Percentiles rank a stretch among this genome's conserved stretches.
Conservation (phyloP, 2,797 vertebrate genomes). For the Echeneis naucrates region DNA sequence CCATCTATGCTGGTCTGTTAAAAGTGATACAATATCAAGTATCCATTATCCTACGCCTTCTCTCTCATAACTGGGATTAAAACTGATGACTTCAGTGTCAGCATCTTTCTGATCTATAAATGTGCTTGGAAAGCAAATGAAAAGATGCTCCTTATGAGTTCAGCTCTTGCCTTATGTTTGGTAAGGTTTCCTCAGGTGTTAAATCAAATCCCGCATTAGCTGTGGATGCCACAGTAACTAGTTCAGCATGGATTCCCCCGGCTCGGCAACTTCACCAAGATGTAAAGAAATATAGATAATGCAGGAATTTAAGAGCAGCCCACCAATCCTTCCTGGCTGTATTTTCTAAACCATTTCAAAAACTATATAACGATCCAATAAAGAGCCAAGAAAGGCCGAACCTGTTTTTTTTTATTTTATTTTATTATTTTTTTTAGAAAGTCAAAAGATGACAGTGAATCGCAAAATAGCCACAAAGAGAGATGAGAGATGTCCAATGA, state of each 20-base stretch:
- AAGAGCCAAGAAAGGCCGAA: too few species aligned
- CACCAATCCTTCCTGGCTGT: not conserved
- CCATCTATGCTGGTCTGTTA: too few species aligned
- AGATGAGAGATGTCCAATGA: not conserved
- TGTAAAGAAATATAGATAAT: fast-evolving
- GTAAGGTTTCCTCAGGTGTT: not conserved
- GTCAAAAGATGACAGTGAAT: too few species aligned
- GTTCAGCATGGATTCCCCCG: not conserved
- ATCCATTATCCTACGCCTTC: not conserved
- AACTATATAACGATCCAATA: not conserved
- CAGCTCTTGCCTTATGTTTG: not conserved
- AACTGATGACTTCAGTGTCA: too few species aligned
- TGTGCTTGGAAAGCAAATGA: not conserved
- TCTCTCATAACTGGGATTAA: too few species aligned
- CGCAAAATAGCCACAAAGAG: not conserved
- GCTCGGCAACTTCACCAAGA: not conserved
- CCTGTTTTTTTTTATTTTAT: too few species aligned
- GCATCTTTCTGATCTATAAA: not conserved
- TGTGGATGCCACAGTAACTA: not conserved
- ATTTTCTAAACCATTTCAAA: not conserved
- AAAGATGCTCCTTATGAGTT: not conserved
- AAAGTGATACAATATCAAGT: not conserved
- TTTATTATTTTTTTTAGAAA: too few species aligned
- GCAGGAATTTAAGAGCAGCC: not conserved
- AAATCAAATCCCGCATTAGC: not conserved